These are phyloP conservation scores for Catostylus mosaicus DNA, from an alignment of 30 jellyfish, hydroid and myxozoan genomes.

Conservation along the genomic window DNA sequence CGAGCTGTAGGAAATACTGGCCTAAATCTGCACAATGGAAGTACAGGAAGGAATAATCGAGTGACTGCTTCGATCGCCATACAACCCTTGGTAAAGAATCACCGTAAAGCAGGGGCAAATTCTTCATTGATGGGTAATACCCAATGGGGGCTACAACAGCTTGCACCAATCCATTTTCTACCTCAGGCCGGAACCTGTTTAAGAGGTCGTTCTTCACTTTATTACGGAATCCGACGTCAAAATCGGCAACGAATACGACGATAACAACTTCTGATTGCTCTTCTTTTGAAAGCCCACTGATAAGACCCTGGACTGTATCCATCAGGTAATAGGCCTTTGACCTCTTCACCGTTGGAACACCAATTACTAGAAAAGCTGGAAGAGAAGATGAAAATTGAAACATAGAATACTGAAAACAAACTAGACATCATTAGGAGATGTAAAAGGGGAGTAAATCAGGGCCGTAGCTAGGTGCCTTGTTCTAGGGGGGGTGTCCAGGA, in stretches of 20 bases:
- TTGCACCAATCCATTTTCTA: constrained; percentile 65
- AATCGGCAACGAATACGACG: constrained; percentile 81
- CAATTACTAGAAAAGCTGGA: constrained; percentile 80
- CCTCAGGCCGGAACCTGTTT: constrained; percentile 57
- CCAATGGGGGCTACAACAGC: constrained; percentile 59
- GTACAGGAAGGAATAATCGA: constrained; percentile 87
- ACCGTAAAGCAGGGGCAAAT: constrained; percentile 79
- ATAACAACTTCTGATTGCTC: constrained; percentile 70
- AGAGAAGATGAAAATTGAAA: background rate
- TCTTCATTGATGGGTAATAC: constrained; percentile 75
- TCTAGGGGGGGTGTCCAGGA: no score
- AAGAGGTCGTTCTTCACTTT: constrained; percentile 44
- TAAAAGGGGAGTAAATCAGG: no score
- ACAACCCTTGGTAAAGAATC: constrained; percentile 76
- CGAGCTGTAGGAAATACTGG: constrained; percentile 85
- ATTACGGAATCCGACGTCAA: constrained; percentile 40
- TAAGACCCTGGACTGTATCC: constrained; percentile 69
- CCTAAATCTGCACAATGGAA: constrained; percentile 78
- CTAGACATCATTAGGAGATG: no score
- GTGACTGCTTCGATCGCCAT: constrained; percentile 96
- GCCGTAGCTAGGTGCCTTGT: no score
- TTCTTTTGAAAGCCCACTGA: constrained; percentile 32
- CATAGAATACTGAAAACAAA: no score
- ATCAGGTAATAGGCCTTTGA: constrained; percentile 74
- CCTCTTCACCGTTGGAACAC: constrained; percentile 85